Base-by-base conservation (phyloP, 2,113 vertebrate genomes). In the Meleagris gallopavo region DNA sequence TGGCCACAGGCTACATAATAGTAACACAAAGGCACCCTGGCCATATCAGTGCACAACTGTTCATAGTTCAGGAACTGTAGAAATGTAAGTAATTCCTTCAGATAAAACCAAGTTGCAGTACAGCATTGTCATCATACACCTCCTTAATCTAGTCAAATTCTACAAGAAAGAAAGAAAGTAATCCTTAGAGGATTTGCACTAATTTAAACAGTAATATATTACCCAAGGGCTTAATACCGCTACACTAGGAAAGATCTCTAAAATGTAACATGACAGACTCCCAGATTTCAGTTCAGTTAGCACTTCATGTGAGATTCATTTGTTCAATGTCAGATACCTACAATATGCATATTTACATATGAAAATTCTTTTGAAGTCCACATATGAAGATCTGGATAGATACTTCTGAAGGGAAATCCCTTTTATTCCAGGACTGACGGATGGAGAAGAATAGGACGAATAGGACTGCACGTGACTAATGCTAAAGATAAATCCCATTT, bases 171-270 rank as follows among this genome's bases (percentile, higher is more conserved):
- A 71, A 81, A 89, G 48, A 14, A 81, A 69, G 25, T 69, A 95
- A 94, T 92, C 88, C 88, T 65, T 40, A 36, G 65, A 60, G 67
- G 88, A 90, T 91, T 95, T 91, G 36, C 46, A 41, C 69, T 66
- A 70, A 91, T 54, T 94, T 83, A 91, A 95, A 91, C 88, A 93
- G 86, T 78, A 92, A 90, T 82, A 54, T 61, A 69, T 86, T 81
- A 94, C 80, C 86, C 67, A 69, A 61, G 30, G 86, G 61, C 45
- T 89, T 93, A 93, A 88, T 71, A 48, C 46, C 7, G 1, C 85
- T 69, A 32, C 40, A 25, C 79, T 83, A 64, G 40, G 41, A 85
- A 89, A 92, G 85, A 12, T 8, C 41, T 80, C 70, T n/a, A 38
- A 89, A 86, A 71, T 16, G 13, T 1, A 30, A 13, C 34, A 18